A percentile compares a stretch with the other conserved stretches of the same genome.
phyloP scores from a whole-genome alignment of 2,797 vertebrate genomes.

The Dipus sagitta region DNA sequence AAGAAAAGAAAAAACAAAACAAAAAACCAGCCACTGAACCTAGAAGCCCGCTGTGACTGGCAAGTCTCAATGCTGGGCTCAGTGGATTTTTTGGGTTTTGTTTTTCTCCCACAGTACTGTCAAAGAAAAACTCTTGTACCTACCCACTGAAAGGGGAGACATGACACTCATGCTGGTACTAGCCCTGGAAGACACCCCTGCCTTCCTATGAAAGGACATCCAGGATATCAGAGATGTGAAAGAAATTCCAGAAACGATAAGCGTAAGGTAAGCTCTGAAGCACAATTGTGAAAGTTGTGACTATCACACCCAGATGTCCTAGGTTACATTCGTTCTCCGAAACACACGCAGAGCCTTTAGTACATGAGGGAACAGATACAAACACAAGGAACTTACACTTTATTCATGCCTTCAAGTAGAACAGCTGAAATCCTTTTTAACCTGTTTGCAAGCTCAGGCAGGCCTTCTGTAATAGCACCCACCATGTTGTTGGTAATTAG shows the following conservation, averaged over 20 bases:
- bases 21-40: background rate
- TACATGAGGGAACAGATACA: background rate
- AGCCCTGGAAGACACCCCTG: conserved; percentile 39
- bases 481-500: conserved; percentile 94
- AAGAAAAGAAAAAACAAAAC: too few relatives aligned
- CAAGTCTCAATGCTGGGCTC: background rate
- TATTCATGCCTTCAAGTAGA: conserved; percentile 94
- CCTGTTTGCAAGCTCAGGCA: conserved; percentile 90
- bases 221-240: conserved; percentile 18
- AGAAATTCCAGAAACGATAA: conserved; percentile 48
- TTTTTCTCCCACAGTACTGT: background rate
- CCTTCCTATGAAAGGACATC: conserved; percentile 41
- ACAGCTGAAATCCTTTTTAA: conserved; percentile 93
- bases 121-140: background rate
- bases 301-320: background rate
- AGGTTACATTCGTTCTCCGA: background rate
- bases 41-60: background rate
- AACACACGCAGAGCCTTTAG: background rate
- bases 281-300: background rate
- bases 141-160: background rate
- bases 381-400: conserved; percentile 88
- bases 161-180: background rate
- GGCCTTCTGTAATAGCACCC: conserved; percentile 90
- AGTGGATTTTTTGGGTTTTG: background rate
- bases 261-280: background rate